Base-by-base conservation (phyloP, 2,113 vertebrate species). In the Carettochelys insculpta region DNA sequence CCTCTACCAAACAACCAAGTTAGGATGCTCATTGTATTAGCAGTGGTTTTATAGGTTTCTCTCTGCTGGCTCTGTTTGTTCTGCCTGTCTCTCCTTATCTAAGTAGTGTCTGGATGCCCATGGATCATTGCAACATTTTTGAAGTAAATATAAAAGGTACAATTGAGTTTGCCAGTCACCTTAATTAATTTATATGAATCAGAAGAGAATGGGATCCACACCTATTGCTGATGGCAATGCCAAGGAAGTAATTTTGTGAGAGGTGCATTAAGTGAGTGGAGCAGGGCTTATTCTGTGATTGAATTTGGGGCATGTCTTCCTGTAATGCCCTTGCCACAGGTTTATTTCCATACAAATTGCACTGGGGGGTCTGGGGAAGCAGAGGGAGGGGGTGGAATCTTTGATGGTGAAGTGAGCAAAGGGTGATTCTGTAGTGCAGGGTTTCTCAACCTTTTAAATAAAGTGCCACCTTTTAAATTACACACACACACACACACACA, bases 221-320 rank as follows among this genome's bases (percentile, higher is more conserved):
- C 83, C 82, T 78, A 45, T 3, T 45, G 45, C 6, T 11, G 20
- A 14, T 51, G 43, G 51, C 13, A 20, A 65, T 90, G 38, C 2
- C 51, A 88, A 79, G 87, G 77, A 48, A 4, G 75, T 45, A 25
- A 75, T 89, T 90, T 29, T 78, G 31, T 25, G 29, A 91, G 38
- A 81, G 53, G 5, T 1, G 34, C 53, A 77, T 91, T 56, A 34
- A 54, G 82, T 90, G 79, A 73, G 45, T 93, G 83, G 79, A 83
- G 78, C 81, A 81, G 54, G 76, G 53, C 6, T 93, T 88, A 2
- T 0, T 47, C 3, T 38, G 0, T 79, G 19, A 79, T 85, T 92
- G 4, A 77, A 93, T 87, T 84, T 92, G n/a, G 24, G 20, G 4
- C 77, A 83, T 90, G 68, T 90, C 16, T 45, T 85, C 92, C 83